Percentiles rank a stretch among this genome's conserved stretches.
Conservation (phyloP, 2,888 invertebrate genomes). For the Teleiodes luculella region DNA sequence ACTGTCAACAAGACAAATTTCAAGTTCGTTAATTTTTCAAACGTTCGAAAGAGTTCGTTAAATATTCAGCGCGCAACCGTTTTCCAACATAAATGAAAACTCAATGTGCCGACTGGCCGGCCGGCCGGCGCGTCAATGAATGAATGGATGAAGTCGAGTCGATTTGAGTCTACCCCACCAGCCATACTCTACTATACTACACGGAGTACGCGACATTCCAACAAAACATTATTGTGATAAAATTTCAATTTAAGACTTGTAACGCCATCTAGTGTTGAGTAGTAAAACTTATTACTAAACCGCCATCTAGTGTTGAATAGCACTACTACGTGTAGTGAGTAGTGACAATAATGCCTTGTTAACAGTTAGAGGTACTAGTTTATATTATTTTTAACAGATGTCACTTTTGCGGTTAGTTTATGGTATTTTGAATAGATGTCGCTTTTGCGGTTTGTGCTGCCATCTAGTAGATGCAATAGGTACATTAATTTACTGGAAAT, state of each 20-base stretch:
- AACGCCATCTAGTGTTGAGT: constrained; percentile 34
- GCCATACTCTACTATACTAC: constrained; percentile 37
- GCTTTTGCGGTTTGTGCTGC: too few relatives aligned
- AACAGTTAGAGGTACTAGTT: neutral
- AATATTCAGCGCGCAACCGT: constrained; percentile 22
- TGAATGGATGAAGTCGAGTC: constrained; percentile 46
- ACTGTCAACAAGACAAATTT: constrained; percentile 42
- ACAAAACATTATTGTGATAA: constrained; percentile 28
- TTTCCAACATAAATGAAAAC: constrained; percentile 17
- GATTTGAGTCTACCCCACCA: constrained; percentile 36
- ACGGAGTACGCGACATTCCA: neutral
- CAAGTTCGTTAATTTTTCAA: constrained; percentile 55
- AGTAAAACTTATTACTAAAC: constrained; percentile 17
- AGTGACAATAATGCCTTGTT: neutral
- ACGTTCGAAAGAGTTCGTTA: constrained; percentile 68
- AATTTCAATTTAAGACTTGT: constrained; percentile 18
- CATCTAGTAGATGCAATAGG: too few relatives aligned
- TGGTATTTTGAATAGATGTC: too few relatives aligned
- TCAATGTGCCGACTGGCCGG: constrained; percentile 39
- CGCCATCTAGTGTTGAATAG: constrained; percentile 13
- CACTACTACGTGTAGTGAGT: too few relatives aligned
- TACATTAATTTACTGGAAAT: too few relatives aligned
- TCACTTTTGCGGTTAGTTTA: neutral
- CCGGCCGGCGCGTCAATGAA: constrained; percentile 57
- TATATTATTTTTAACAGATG: neutral